These are phyloP conservation scores for Poecilia gillii DNA, from an alignment of 2,797 vertebrate species.

Conservation along the genomic window DNA sequence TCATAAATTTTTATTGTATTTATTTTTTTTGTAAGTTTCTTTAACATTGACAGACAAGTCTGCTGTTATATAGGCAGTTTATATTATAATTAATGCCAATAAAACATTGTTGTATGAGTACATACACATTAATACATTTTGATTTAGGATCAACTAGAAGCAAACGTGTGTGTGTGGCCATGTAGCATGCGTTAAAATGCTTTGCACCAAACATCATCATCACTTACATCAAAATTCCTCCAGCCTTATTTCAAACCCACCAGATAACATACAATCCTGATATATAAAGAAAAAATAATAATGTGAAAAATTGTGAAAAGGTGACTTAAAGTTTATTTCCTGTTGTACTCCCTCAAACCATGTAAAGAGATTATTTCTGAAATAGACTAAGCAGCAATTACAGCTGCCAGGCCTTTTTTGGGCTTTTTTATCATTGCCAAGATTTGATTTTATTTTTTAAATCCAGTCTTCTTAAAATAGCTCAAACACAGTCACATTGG, in stretches of 20 bases:
- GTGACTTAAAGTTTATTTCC: neutral
- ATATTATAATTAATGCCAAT: neutral
- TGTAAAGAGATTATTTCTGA: neutral
- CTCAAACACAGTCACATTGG: neutral
- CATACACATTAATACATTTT: neutral
- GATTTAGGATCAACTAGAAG: neutral
- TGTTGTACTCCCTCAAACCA: neutral
- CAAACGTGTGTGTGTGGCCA: no score
- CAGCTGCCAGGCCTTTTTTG: neutral
- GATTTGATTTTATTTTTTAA: neutral
- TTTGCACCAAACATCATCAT: no score
- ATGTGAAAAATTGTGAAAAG: neutral
- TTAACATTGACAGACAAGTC: neutral
- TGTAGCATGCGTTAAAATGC: no score
- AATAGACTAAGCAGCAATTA: neutral
- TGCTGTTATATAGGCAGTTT: neutral
- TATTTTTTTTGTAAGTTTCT: neutral
- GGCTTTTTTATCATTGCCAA: neutral
- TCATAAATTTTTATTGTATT: neutral
- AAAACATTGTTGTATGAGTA: neutral
- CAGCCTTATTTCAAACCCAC: no score
- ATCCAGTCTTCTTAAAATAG: neutral
- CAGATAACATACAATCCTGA: conserved; percentile 21
- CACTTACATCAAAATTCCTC: no score
- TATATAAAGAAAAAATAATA: conserved; percentile 15